Conservation (phyloP, 1,140 invertebrate genomes). For the Elysia chlorotica region DNA sequence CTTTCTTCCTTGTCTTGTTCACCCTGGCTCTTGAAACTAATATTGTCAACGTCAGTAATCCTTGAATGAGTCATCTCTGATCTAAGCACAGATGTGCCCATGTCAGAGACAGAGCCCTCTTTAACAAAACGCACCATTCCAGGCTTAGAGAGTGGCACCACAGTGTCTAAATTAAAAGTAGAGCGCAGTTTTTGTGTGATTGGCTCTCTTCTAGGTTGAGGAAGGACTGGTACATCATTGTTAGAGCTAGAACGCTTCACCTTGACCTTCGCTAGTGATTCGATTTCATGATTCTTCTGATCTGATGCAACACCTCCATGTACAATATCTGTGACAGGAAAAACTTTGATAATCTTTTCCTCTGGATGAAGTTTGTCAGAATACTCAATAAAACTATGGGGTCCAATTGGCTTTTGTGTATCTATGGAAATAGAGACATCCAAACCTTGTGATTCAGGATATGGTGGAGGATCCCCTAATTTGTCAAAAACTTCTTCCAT, state of each 20-base stretch:
- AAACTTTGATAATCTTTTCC: background rate
- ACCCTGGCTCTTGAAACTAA: too few relatives aligned
- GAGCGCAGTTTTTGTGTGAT: too few relatives aligned
- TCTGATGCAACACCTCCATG: background rate
- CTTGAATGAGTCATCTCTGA: too few relatives aligned
- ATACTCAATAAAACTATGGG: too few relatives aligned
- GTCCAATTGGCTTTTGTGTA: too few relatives aligned
- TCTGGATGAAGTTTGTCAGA: too few relatives aligned
- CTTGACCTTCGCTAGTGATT: background rate
- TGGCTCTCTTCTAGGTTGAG: too few relatives aligned
- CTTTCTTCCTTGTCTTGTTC: background rate
- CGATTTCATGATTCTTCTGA: too few relatives aligned
- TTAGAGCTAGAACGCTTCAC: conserved; percentile 15
- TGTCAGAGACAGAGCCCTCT: conserved; percentile 1
- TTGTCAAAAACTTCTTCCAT: conserved; percentile 29
- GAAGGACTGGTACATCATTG: background rate
- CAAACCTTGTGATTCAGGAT: conserved; percentile 17
- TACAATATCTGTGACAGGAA: background rate
- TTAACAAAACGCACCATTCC: background rate
- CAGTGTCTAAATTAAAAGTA: conserved; percentile 12
- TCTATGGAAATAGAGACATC: background rate
- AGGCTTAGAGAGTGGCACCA: conserved; percentile 19
- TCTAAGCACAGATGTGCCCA: conserved; percentile 6
- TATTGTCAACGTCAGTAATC: too few relatives aligned
- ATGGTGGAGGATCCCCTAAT: conserved; percentile 29